These are phyloP conservation scores for Ictalurus furcatus DNA, from an alignment of 2,113 vertebrate genomes.

Conservation along the genomic window DNA sequence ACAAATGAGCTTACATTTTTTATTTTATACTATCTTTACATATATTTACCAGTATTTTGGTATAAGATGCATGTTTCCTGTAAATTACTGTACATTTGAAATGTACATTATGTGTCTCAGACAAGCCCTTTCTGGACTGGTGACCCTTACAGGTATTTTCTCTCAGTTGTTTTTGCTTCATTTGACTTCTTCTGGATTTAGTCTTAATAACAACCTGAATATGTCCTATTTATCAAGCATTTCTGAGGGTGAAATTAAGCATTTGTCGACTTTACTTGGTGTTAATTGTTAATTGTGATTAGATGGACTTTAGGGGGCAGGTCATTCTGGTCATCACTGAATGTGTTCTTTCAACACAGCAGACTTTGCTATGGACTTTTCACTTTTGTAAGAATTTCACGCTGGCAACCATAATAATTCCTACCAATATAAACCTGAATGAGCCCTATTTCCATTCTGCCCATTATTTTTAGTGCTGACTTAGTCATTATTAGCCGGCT, in stretches of 20 bases:
- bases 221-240: neutral
- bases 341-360: neutral
- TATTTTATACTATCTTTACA: neutral
- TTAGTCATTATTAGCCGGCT: constrained; percentile 24
- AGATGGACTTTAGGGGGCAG: neutral
- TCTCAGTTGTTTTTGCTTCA: neutral
- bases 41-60: neutral
- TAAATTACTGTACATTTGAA: neutral
- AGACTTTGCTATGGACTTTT: neutral
- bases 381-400: neutral
- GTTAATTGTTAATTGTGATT: neutral
- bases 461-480: constrained; percentile 20
- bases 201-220: neutral
- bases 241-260: neutral
- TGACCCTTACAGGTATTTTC: neutral
- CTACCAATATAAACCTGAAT: neutral
- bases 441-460: neutral
- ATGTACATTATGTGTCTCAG: neutral
- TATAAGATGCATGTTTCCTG: neutral
- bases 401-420: neutral
- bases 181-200: no score
- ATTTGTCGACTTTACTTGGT: neutral
- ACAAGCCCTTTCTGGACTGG: neutral
- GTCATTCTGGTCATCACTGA: neutral
- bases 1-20: neutral